Evolutionary conservation across 2,113 vertebrate genomes (phyloP), one percentile per base, ranked within the genome.

Genomic region (Chloebia gouldiae): DNA sequence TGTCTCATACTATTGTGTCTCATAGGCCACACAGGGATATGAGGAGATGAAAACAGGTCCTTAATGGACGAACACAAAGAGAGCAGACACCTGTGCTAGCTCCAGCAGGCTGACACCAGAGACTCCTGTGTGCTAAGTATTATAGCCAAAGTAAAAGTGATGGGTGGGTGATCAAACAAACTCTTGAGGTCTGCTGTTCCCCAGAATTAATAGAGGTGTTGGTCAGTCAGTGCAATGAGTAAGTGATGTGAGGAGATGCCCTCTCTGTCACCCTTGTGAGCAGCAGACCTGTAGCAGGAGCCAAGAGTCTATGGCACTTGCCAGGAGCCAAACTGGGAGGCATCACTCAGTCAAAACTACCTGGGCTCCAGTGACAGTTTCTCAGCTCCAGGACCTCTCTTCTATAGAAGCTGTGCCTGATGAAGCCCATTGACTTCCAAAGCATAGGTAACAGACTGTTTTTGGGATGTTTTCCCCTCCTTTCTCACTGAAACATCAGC

Each of bases 11-110:
- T 70, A 7, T 68, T 63, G 83, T 92, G 65, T 60, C 90, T 53
- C 90, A 89, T 0, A 18, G 78, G 51, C 86, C 90, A 66, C 94
- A 66, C 42, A 31, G 87, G 87, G 91, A 82, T 95, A 94, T 12
- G 56, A 86, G 95, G 92, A 77, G 81, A 86, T 75, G 53, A 31
- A 27, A 96, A 75, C 89, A 84, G 82, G 61, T 68, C 53, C 61
- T 82, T 89, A 71, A 82, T 59, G 93, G 79, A 86, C 39, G 54
- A 77, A 90, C 81, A 95, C 68, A 40, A 19, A 7, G 49, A 81
- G 9, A 93, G 82, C 71, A 94, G 92, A 94, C 86, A 95, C 53
- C 86, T 66, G 82, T 93, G 35, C 92, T 76, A 97, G 88, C 61
- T 82, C 94, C 79, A 88, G 95, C 75, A 75, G 93, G 81, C 76